Conservation (phyloP, 2,797 vertebrate genomes). For the Rhinella marina region DNA sequence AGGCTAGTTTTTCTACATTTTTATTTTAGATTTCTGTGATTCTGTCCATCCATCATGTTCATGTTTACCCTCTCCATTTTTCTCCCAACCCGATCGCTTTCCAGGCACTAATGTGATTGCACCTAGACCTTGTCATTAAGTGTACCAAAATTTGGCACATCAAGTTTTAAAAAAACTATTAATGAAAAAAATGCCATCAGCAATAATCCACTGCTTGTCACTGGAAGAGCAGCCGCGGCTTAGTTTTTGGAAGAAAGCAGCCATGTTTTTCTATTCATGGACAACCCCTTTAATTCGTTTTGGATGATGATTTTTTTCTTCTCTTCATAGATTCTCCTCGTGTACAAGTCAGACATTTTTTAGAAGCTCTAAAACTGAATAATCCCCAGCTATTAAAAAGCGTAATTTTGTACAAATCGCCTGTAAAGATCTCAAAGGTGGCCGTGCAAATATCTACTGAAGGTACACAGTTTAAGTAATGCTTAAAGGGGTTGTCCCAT, state of each 20-base stretch:
- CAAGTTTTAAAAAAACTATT: too few species aligned
- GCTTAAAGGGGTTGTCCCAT: too few species aligned
- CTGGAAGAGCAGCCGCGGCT: too few species aligned
- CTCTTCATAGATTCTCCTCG: slow-evolving; percentile 62
- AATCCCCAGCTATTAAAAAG: slow-evolving; percentile 62
- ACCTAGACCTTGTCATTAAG: too few species aligned
- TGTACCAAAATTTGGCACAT: too few species aligned
- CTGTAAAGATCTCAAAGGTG: slow-evolving; percentile 73
- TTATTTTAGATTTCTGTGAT: background rate
- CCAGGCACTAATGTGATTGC: too few species aligned
- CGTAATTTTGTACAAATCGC: background rate
- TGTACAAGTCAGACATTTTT: slow-evolving; percentile 67
- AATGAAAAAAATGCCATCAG: too few species aligned
- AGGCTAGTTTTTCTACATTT: slow-evolving; percentile 69
- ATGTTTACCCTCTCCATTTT: background rate
- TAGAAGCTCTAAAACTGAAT: slow-evolving; percentile 67
- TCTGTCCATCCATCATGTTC: background rate
- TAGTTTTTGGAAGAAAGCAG: too few species aligned
- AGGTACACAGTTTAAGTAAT: slow-evolving; percentile 69
- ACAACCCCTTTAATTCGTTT: too few species aligned
- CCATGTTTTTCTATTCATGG: too few species aligned
- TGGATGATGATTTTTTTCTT: background rate
- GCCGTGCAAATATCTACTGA: slow-evolving; percentile 86
- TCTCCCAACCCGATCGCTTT: background rate
- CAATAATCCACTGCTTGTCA: too few species aligned